Percentiles rank a stretch among this genome's conserved stretches.
phyloP scores from a whole-genome alignment of 92 coral and sea anemone genomes.

The Ricordea florida region DNA sequence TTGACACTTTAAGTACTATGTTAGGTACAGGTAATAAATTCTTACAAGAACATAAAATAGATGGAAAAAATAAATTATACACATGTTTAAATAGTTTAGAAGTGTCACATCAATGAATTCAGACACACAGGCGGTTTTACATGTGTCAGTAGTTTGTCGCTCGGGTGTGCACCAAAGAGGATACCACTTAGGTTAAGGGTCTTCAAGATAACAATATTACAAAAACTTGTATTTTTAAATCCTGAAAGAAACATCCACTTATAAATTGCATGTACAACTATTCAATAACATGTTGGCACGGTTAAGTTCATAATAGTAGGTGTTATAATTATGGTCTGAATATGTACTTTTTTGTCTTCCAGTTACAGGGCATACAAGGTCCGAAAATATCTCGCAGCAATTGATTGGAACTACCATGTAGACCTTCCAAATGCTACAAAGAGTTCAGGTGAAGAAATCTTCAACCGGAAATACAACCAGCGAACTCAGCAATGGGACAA shows the following conservation, averaged over 20 bases:
- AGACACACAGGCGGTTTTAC: constrained; percentile 47
- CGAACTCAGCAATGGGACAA: constrained; percentile 42
- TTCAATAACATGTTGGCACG: not conserved
- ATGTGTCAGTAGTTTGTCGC: constrained; percentile 23
- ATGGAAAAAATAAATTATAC: not conserved
- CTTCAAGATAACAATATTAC: not conserved
- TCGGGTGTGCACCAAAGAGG: constrained; percentile 38
- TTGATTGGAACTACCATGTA: constrained; percentile 55
- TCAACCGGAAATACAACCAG: constrained; percentile 46
- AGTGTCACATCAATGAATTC: not conserved
- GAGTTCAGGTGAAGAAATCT: constrained; percentile 8
- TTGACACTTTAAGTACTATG: constrained; percentile 38
- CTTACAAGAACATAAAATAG: not conserved
- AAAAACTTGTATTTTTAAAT: not conserved
- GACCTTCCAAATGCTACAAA: constrained; percentile 8
- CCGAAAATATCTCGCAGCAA: constrained; percentile 46
- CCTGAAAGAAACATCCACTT: not conserved
- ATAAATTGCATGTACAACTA: not conserved
- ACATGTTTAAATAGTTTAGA: not conserved
- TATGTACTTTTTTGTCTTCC: too few species aligned
- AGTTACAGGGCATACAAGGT: constrained; percentile 46
- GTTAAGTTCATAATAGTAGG: too few species aligned
- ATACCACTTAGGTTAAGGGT: not conserved
- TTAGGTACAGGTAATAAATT: constrained; percentile 33
- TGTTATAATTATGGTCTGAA: too few species aligned